Base-by-base conservation (phyloP, 2,888 invertebrate genomes). In the Drosophila histrio region DNA sequence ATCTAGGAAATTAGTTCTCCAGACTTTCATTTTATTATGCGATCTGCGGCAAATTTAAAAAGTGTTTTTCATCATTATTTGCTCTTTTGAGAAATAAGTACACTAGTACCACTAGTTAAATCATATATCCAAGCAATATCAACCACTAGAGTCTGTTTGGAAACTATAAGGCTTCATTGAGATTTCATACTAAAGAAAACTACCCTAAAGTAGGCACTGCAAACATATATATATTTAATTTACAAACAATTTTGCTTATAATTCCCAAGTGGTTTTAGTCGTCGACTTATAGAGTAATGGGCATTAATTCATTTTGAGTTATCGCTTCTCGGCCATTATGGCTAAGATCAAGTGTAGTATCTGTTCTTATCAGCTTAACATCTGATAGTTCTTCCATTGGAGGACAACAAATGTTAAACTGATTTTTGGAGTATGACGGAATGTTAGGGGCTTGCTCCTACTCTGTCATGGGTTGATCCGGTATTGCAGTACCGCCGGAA, bases 391-490 rank as follows among this genome's bases (percentile, higher is more conserved):
- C 89, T 91, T 91, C 92, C 92, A 93, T 89, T 91, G 92, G 92
- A 91, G 91, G 91, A 91, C 92, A 92, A 92, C 92, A 92, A 91
- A 91, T 93, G 93, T 93, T 93, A 93, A 93, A 92, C 92, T 92
- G 91, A 92, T 92, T 92, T 93, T 93, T 32, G 93, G 91, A 92
- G 92, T 76, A 74, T 90, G 93, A 92, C 90, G 92, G 92, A 91
- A 92, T 91, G 92, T 90, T 92, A 92, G 94, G 93, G 92, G 94
- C 94, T 94, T 94, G 94, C 94, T 93, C 93, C 93, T 13, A 93
- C 93, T 93, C 93, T 92, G 93, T 93, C 94, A 89, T 93, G 94
- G 94, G 94, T 94, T 93, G 94, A 93, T 94, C 94, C 92, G 93
- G 94, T 92, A 93, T 94, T 94, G 94, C 94, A 94, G 93, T 93